Base-by-base conservation (phyloP, 1,140 invertebrate species). In the Eulimnadia texana region DNA sequence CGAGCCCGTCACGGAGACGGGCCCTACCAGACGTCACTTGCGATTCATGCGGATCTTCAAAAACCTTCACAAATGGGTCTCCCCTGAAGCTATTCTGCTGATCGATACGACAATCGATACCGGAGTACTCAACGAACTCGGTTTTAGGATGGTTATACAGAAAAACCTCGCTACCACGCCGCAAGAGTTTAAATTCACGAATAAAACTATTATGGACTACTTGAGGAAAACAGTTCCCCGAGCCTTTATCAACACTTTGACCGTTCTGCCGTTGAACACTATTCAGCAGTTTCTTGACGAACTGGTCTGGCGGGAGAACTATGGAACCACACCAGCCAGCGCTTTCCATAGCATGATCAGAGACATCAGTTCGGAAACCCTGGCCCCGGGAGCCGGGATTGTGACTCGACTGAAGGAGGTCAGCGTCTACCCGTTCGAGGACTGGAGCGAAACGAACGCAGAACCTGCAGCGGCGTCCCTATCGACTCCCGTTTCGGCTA, bases 261-360 rank as follows among this genome's bases (percentile, higher is more conserved):
- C 86, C 20, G 72, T 90, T 58, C 73, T 93, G 0, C 90, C 85
- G 3, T 76, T 86, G 54, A 83, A 86, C 71, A 86, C 90, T 71
- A 90, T 91, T 68, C 88, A 92, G 70, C 86, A 92, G 69, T 91
- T 92, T 70, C 73, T 93, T 49, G 88, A 93, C 69, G 90, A 93
- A 70, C 73, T 93, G 3, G 84, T 86, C 11, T 90, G 86, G 86
- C 69, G 82, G 64, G 82, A 84, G 70, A 80, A 82, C 66, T 90
- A 82, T 68, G 88, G 88, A 0, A 75, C 78, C 2, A 83, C 84
- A 9, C 78, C 87, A 0, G 75, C 82, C n/a, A 78, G 82, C 67
- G 82, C 86, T 0, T 93, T 90, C 68, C 82, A 89, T 64, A 88
- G 85, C 67, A 85, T 92, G 50, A 80, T 90, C 3, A 64, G 72